Percentiles rank a stretch among this genome's conserved stretches.
Conservation (phyloP, 2,113 vertebrate genomes). For the Scophthalmus maximus region DNA sequence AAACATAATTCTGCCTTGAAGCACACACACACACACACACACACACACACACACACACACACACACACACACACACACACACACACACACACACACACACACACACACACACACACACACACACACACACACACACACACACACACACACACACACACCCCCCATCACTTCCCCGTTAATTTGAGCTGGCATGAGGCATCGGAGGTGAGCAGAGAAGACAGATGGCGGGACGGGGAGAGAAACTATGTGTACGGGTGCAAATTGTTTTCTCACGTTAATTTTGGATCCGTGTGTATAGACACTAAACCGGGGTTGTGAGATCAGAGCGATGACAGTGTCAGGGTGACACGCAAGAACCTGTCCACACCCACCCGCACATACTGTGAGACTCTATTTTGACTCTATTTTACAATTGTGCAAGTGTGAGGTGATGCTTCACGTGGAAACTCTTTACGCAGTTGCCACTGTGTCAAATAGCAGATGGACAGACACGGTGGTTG, state of each 20-base stretch:
- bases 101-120: too few relatives aligned
- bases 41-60: too few relatives aligned
- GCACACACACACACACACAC: too few relatives aligned
- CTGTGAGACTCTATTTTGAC: too few relatives aligned
- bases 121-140: too few relatives aligned
- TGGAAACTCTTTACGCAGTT: not conserved
- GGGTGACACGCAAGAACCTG: constrained; percentile 8
- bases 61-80: too few relatives aligned
- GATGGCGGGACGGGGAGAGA: constrained; percentile 50
- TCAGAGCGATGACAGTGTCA: constrained; percentile 57
- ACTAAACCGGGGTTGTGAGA: constrained; percentile 54
- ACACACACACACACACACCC: too few relatives aligned
- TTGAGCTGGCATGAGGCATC: constrained; percentile 59
- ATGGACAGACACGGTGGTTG: too few relatives aligned
- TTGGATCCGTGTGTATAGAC: constrained; percentile 26
- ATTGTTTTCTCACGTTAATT: constrained; percentile 72
- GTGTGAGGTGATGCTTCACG: not conserved
- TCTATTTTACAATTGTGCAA: too few relatives aligned
- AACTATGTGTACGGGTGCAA: constrained; percentile 55
- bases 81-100: too few relatives aligned
- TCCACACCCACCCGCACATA: constrained; percentile 21
- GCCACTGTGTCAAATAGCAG: not conserved
- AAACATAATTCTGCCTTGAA: not conserved
- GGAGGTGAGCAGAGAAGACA: constrained; percentile 42
- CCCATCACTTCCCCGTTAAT: too few relatives aligned